Evolutionary conservation across 2,113 vertebrate genomes (phyloP), one percentile per base, ranked within the genome.

Genomic region (Glaucidium brasilianum): DNA sequence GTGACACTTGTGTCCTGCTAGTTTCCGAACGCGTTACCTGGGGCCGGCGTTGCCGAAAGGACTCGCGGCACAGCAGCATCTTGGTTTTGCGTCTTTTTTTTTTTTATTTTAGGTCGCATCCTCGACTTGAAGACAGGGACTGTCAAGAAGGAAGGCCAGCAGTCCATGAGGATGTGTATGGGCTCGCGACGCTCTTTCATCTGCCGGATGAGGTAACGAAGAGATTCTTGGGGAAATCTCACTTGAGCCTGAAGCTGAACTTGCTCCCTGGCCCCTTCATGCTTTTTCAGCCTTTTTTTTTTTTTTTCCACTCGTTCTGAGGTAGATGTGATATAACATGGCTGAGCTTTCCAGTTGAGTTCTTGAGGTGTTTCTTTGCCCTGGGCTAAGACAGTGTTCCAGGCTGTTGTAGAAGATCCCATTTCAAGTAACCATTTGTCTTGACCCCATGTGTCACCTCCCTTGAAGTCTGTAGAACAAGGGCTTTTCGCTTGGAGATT

Each of bases 81-180:
- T 72, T 35, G 43, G 60, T 62, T 45, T 47, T 30, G 0, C 25
- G 39, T 13, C 9, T 62, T 18, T 29, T 18, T 29, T 41, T 13
- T 9, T 62, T 18, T 29, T 45, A n/a, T 26, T 73, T 32, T 32
- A 99, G 99, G 99, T 50, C 98, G 99, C 12, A 99, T 99, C 97
- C 98, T 99, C 34, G 99, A 99, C 82, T 88, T 99, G 86, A 99
- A 99, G 97, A 99, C 99, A 0, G 99, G 99, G 19, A 99, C 99
- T 0, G 99, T 99, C 71, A 99, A 99, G 97, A 99, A 99, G 92
- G 99, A 99, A 96, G 98, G 99, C 13, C 99, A 99, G 84, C 99
- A 99, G 95, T 98, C 99, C 63, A 99, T 99, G 96, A 98, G 99
- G 96, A 99, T 99, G 99, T 99, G 98, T 52, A 99, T 99, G 99